Base-by-base conservation (phyloP, 2,888 invertebrate genomes). In the Syrphus vitripennis region DNA sequence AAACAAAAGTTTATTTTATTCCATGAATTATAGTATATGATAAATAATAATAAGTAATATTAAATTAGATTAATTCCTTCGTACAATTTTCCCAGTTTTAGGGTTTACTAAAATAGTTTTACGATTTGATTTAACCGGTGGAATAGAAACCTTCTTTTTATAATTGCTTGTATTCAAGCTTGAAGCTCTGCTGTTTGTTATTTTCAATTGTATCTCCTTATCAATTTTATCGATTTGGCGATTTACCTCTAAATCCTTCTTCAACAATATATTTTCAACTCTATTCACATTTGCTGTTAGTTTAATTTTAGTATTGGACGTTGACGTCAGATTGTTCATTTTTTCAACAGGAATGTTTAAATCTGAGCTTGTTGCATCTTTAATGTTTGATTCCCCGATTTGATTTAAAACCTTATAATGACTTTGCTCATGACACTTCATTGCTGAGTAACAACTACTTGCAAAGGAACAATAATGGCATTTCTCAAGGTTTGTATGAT, bases 61-160 rank as follows among this genome's bases (percentile, higher is more conserved):
- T 24, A 4, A 50, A 50, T 1, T 26, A 40, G n/a, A 76, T 89
- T 91, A 91, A 87, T 91, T 91, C 77, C 90, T 90, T 88, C 89
- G 89, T 80, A 91, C 90, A 88, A 91, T 89, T 89, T 92, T 91
- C 88, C 91, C 91, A 83, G 91, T 91, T 89, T 91, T 92, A 88
- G 92, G 90, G 89, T 91, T 91, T 67, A 91, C 92, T 89, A 91
- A 89, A 88, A 91, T 91, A 87, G 92, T 92, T 89, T 90, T 91
- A 70, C 89, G 89, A 84, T 84, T 83, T 67, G 72, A 83, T 31
- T 70, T 3, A 5, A 40, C 10, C 24, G 72, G 21, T 16, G 63
- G 65, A 21, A 16, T 42, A 14, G 53, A 26, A 0, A n/a, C n/a
- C n/a, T 40, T 61, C 48, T 65, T 76, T 72, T 65, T 48, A 16